These are phyloP conservation scores for Myopa tessellatipennis DNA, from an alignment of 2,888 invertebrate species.

Conservation along the genomic window DNA sequence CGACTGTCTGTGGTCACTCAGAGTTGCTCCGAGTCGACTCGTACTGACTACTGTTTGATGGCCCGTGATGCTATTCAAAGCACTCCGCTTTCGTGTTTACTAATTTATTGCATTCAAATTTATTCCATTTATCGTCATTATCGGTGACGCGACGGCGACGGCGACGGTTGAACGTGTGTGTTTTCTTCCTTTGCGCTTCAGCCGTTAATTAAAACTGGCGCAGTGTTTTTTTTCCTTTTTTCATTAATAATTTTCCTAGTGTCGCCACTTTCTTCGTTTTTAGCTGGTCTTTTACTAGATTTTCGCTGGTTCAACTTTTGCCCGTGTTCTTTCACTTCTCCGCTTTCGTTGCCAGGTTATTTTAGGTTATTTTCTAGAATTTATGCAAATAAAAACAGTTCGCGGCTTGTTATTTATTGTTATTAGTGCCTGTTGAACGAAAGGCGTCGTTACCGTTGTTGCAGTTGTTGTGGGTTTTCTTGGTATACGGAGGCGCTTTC, in stretches of 20 bases:
- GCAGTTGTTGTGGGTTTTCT: conserved; percentile 23
- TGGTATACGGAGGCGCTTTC: conserved; percentile 16
- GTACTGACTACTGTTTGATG: background rate
- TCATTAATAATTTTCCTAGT: conserved; percentile 35
- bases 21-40: background rate
- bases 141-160: background rate
- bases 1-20: too few species aligned
- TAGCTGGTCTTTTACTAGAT: conserved; percentile 25
- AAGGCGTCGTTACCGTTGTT: conserved; percentile 18
- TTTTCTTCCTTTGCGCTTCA: background rate
- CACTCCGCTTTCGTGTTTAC: background rate
- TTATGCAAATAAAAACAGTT: conserved; percentile 31
- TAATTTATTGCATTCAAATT: conserved; percentile 5
- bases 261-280: conserved; percentile 36
- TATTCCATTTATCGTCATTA: background rate
- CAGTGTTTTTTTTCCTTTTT: conserved; percentile 27
- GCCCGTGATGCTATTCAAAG: background rate
- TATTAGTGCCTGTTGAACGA: background rate
- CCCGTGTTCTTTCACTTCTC: background rate
- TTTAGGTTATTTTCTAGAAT: background rate
- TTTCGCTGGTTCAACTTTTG: background rate
- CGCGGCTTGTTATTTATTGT: conserved; percentile 27
- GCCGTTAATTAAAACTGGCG: conserved; percentile 31
- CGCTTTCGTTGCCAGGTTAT: background rate
- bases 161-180: background rate